A percentile compares a stretch with the other conserved stretches of the same genome.
Conservation (phyloP, 2,888 invertebrate genomes). For the Teleiodes luculella region DNA sequence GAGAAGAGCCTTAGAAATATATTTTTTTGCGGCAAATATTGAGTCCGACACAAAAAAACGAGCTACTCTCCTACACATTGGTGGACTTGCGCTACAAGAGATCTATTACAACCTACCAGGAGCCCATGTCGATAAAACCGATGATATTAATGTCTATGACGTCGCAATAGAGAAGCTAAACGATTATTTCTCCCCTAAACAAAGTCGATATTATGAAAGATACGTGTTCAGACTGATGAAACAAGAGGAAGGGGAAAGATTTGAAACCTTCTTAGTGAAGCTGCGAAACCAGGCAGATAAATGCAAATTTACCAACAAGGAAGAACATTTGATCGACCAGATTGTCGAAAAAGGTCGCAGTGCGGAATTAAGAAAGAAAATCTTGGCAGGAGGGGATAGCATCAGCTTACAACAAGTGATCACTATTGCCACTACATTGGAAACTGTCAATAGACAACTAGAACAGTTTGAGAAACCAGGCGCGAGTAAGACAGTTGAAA, state of each 20-base stretch:
- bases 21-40: neutral
- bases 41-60: neutral
- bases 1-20: too few species aligned
- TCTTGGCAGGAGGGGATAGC: neutral
- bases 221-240: conserved; percentile 18
- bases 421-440: neutral
- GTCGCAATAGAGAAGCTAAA: conserved; percentile 18
- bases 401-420: neutral
- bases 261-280: conserved; percentile 18
- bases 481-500: too few species aligned
- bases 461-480: neutral
- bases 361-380: neutral
- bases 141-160: conserved; percentile 9
- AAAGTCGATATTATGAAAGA: conserved; percentile 19
- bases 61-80: neutral
- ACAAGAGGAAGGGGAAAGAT: conserved; percentile 21
- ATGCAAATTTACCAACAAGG: neutral
- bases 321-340: neutral
- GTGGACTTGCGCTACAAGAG: neutral
- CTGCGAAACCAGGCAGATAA: too few species aligned
- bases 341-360: neutral
- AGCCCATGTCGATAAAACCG: neutral
- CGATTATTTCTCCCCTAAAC: conserved; percentile 19
- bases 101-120: too few species aligned
- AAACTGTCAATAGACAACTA: neutral